A percentile compares a stretch with the other conserved stretches of the same genome.
phyloP scores from a whole-genome alignment of 1,140 invertebrate species.

The Drosophila ficusphila region DNA sequence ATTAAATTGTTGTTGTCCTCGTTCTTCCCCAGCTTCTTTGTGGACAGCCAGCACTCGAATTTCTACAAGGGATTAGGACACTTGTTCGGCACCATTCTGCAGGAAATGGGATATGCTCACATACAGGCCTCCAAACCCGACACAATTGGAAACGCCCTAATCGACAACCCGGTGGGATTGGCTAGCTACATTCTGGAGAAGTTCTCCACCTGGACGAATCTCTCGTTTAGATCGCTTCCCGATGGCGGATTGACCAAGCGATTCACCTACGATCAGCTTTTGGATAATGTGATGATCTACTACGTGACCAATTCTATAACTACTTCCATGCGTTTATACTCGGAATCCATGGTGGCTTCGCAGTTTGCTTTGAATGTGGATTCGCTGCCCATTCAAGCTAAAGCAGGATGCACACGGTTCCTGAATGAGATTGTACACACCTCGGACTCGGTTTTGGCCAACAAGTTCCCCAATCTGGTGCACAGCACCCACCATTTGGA shows the following conservation, averaged over 20 bases:
- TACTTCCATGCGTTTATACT: constrained; percentile 90
- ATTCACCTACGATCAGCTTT: constrained; percentile 89
- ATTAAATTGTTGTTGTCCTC: constrained; percentile 53
- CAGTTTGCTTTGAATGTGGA: constrained; percentile 84
- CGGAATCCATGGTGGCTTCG: constrained; percentile 86
- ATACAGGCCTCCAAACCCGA: constrained; percentile 96
- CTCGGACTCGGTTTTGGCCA: constrained; percentile 86
- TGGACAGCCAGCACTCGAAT: constrained; percentile 85
- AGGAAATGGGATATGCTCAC: constrained; percentile 92
- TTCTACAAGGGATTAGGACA: constrained; percentile 87
- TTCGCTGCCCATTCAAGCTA: constrained; percentile 86
- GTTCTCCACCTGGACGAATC: constrained; percentile 91
- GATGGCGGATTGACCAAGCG: constrained; percentile 90
- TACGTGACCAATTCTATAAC: constrained; percentile 92
- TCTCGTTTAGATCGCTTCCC: constrained; percentile 84
- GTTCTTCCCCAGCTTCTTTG: constrained; percentile 86
- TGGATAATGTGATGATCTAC: constrained; percentile 96
- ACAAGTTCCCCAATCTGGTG: constrained; percentile 88
- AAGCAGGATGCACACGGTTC: constrained; percentile 88
- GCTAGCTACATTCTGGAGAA: constrained; percentile 95
- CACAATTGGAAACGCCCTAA: constrained; percentile 89
- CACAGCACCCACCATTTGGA: constrained; percentile 86
- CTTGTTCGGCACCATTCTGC: constrained; percentile 85
- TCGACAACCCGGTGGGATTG: constrained; percentile 89
- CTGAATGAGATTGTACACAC: constrained; percentile 87